Percentiles rank a stretch among this genome's conserved stretches.
Evolutionary conservation across 2,113 vertebrate genomes (phyloP).

Genomic region (Amphilophus citrinellus): DNA sequence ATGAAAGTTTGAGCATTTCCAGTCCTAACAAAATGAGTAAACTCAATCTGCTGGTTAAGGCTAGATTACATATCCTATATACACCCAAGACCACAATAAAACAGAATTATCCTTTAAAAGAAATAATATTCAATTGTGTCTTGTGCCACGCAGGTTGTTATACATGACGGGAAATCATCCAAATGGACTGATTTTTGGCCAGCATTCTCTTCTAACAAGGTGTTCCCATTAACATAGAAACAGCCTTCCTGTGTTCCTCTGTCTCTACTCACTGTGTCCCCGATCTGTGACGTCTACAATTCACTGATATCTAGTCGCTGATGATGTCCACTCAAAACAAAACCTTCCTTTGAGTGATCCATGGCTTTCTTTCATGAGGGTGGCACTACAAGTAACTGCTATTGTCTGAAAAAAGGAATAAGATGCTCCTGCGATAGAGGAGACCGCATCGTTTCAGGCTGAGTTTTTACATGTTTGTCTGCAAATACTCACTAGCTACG

Average conservation of each 20-base stretch:
- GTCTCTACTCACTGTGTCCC: conserved; percentile 44
- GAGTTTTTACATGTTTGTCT: no score
- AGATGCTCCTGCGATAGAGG: not conserved
- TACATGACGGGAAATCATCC: not conserved
- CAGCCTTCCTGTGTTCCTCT: conserved; percentile 29
- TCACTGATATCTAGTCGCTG: conserved; percentile 18
- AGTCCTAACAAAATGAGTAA: not conserved
- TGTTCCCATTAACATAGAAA: conserved; percentile 43
- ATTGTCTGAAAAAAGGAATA: conserved; percentile 19
- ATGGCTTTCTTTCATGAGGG: conserved; percentile 29
- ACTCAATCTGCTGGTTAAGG: not conserved
- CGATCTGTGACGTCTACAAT: conserved; percentile 42
- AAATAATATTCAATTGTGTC: not conserved
- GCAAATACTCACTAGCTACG: no score
- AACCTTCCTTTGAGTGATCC: conserved; percentile 45
- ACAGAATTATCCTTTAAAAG: conserved; percentile 1
- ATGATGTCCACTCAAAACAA: conserved; percentile 49
- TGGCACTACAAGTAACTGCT: conserved; percentile 25
- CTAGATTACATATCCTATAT: not conserved
- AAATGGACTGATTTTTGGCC: conserved; percentile 14
- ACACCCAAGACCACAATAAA: not conserved
- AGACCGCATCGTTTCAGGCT: not conserved
- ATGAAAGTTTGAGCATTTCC: not conserved
- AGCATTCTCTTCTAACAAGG: conserved; percentile 60
- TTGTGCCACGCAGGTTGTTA: not conserved